phyloP scores from a whole-genome alignment of 2,113 vertebrate species.

The Polypterus bichir region DNA sequence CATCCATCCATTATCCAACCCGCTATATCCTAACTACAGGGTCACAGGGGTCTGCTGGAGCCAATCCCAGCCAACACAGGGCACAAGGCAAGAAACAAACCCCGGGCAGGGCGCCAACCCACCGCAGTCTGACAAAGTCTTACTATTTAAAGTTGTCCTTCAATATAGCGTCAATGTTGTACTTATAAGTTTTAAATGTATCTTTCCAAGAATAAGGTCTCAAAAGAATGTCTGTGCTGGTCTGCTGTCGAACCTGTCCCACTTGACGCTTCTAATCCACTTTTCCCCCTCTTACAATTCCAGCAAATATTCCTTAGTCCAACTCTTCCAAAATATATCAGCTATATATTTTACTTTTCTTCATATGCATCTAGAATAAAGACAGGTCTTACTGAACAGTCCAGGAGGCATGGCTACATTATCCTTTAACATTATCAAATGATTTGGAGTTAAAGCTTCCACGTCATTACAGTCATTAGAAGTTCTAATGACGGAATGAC shows the following conservation, averaged over 20 bases:
- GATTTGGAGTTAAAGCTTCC: constrained; percentile 6
- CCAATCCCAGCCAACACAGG: too few species aligned
- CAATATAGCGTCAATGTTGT: too few species aligned
- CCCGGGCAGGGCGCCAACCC: too few species aligned
- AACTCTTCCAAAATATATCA: not conserved
- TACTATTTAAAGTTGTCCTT: too few species aligned
- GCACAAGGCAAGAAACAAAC: too few species aligned
- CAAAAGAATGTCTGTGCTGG: not conserved
- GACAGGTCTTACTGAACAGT: not conserved
- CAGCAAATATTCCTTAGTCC: not conserved
- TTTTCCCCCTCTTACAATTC: not conserved
- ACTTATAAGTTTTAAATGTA: too few species aligned
- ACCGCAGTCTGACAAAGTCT: too few species aligned
- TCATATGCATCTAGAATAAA: not conserved
- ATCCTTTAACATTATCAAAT: not conserved
- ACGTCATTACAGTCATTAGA: not conserved
- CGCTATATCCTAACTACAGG: too few species aligned
- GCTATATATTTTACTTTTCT: constrained; percentile 2
- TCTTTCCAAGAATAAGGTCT: constrained; percentile 1
- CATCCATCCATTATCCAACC: too few species aligned
- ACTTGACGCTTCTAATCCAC: not conserved
- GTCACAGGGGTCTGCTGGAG: too few species aligned
- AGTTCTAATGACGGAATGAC: not conserved
- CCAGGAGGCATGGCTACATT: not conserved
- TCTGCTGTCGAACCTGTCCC: not conserved